Evolutionary conservation across 2,797 vertebrate genomes (phyloP), one percentile per base, ranked within the genome.

Genomic region (Syncerus caffer): DNA sequence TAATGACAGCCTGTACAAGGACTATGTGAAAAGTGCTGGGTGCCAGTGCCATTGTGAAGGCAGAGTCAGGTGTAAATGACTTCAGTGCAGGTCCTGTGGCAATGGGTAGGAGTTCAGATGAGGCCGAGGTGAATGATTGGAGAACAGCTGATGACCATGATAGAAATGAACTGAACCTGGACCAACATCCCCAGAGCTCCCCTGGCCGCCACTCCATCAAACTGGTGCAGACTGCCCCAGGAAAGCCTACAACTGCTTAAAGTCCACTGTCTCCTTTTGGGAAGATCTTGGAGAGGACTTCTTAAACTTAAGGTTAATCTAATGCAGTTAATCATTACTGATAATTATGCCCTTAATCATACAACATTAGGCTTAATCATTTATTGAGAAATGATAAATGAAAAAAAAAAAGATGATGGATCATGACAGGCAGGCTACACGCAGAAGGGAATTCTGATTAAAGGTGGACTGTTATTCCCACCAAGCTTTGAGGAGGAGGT

Each of bases 321-420:
- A 88, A 93, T 94, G 76, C 93, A 92, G 98, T 99, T 98, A 99
- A 98, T 98, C 60, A 98, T 98, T 98, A 97, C 91, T 98, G 67
- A 42, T 97, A 95, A 98, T 92, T 98, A 96, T 97, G 55, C 95
- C 90, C 97, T 95, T 98, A 98, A 98, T 98, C 97, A 97, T 91
- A 93, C 57, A 92, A 79, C 96, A 98, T 98, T 98, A 97, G 97
- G 98, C 95, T 99, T 99, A 98, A 98, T 98, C 97, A 98, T 98
- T 99, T 96, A 97, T 98, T 79, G 96, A 71, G 92, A 97, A 58
- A 84, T 89, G 93, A 74, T 74, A 50, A 83, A 51, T 89, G 88
- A 60, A 94, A 55, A 82, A 51, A 51, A 51, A 55, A 15, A 95
- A 96, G 83, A 79, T 89, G 95, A 31, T 85, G 67, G 29, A 23